Percentiles rank a stretch among this genome's conserved stretches.
These are phyloP conservation scores for Apodemia zela DNA, from an alignment of 2,888 invertebrate species.

Conservation along the genomic window DNA sequence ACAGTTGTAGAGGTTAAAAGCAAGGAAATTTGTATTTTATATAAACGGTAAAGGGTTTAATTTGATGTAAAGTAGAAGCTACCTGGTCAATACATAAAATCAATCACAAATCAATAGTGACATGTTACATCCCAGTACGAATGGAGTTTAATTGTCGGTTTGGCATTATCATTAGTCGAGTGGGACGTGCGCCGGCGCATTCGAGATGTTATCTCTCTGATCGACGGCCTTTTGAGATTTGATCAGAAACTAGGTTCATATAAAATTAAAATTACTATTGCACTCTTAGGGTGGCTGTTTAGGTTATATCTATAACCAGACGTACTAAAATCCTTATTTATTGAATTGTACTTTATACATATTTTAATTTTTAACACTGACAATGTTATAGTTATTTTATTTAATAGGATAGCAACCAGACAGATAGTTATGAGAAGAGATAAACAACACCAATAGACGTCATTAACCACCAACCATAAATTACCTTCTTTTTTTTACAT, in stretches of 20 bases:
- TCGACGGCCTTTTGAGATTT: constrained; percentile 18
- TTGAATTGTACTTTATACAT: too few species aligned
- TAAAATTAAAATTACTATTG: constrained; percentile 14
- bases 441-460: too few species aligned
- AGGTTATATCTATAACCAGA: neutral
- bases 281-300: neutral
- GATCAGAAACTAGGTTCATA: constrained; percentile 10
- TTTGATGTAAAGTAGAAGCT: neutral
- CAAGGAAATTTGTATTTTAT: constrained; percentile 9
- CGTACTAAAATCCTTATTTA: neutral
- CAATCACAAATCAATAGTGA: constrained; percentile 75
- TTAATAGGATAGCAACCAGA: too few species aligned
- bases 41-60: neutral
- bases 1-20: neutral
- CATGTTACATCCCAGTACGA: constrained; percentile 59
- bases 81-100: constrained; percentile 47
- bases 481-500: too few species aligned
- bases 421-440: too few species aligned
- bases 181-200: constrained; percentile 45
- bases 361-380: too few species aligned
- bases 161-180: constrained; percentile 56
- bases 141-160: constrained; percentile 62
- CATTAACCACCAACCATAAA: too few species aligned
- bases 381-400: too few species aligned
- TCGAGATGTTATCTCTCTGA: constrained; percentile 45